Percentiles rank a stretch among this genome's conserved stretches.
Evolutionary conservation across 2,888 invertebrate genomes (phyloP).

Genomic region (Agrochola litura): DNA sequence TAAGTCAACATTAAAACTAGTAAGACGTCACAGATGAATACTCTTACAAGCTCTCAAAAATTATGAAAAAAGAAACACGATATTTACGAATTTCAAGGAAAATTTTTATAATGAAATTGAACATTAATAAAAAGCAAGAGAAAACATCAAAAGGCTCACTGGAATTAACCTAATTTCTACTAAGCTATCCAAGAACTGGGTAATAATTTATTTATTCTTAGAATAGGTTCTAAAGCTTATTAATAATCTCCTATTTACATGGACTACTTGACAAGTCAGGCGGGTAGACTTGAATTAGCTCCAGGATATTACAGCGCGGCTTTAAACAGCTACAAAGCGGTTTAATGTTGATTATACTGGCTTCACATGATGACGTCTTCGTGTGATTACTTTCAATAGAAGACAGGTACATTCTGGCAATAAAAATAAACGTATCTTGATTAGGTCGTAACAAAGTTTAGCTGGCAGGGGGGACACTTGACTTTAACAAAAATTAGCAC

Average conservation of each 20-base stretch:
- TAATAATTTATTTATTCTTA: conserved; percentile 6
- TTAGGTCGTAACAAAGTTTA: neutral
- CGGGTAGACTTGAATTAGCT: conserved; percentile 25
- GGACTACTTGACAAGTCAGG: conserved; percentile 21
- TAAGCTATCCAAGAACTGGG: conserved; percentile 2
- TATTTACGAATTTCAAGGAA: neutral
- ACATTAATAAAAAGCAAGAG: neutral
- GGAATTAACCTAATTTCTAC: conserved; percentile 17
- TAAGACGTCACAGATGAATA: neutral
- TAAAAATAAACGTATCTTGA: conserved; percentile 8
- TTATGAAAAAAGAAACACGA: neutral
- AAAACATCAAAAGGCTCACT: conserved; percentile 26
- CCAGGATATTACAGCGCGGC: conserved; percentile 16
- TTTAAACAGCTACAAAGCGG: conserved; percentile 27
- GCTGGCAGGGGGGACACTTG: too few species aligned
- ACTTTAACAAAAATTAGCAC: too few species aligned
- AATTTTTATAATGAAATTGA: conserved; percentile 20
- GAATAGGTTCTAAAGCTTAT: neutral
- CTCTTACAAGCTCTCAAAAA: neutral
- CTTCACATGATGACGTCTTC: conserved; percentile 21
- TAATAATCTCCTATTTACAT: conserved; percentile 22
- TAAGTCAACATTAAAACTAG: conserved; percentile 8
- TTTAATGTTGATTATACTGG: conserved; percentile 39
- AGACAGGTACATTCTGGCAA: neutral
- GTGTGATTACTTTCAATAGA: conserved; percentile 15